Conservation (phyloP, 2,797 vertebrate species). For the Anguilla marmorata region DNA sequence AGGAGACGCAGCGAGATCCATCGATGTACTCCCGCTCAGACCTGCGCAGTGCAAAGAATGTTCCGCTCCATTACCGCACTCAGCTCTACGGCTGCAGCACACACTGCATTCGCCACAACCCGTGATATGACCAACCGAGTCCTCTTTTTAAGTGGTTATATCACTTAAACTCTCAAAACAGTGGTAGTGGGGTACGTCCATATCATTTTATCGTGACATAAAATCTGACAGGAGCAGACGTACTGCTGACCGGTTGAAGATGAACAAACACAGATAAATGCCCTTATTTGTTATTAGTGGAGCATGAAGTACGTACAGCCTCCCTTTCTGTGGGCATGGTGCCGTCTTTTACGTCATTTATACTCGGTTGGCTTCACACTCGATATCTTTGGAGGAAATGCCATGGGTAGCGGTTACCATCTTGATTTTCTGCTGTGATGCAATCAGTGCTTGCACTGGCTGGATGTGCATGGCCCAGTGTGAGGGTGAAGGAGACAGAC, state of each 20-base stretch:
- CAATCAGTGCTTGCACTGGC: neutral
- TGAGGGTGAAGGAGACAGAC: neutral
- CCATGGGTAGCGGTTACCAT: neutral
- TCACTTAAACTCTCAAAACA: neutral
- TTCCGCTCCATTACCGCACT: neutral
- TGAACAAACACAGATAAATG: neutral
- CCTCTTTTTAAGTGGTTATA: neutral
- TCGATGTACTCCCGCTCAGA: conserved; percentile 77
- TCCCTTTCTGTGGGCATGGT: neutral
- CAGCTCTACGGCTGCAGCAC: neutral
- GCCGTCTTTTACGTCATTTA: neutral
- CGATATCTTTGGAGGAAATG: neutral
- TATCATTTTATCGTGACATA: neutral
- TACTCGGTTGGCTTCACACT: neutral
- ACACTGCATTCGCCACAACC: neutral
- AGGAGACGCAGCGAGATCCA: conserved; percentile 76
- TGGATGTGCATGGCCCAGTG: neutral
- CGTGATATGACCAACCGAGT: neutral
- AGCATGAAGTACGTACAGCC: neutral
- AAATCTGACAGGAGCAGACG: neutral
- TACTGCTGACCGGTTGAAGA: neutral
- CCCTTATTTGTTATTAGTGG: neutral
- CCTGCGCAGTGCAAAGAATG: conserved; percentile 61
- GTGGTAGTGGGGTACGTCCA: neutral
- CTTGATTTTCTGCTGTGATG: neutral